Evolutionary conservation across 2,888 invertebrate genomes (phyloP).

Genomic region (Gryllus longicercus): DNA sequence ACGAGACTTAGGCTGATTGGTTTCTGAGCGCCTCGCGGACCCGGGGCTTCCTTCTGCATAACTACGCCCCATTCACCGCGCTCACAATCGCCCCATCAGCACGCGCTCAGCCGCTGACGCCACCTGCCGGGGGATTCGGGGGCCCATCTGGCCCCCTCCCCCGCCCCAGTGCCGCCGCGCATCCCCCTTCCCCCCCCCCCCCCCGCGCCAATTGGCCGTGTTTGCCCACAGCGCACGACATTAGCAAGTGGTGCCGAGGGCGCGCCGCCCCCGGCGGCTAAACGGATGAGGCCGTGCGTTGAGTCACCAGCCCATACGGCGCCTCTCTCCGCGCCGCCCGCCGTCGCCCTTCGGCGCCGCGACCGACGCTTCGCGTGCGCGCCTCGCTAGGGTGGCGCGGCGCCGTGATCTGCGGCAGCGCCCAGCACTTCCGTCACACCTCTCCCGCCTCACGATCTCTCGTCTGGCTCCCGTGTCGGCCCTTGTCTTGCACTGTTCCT

Average conservation of each 20-base stretch:
- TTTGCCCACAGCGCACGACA: background rate
- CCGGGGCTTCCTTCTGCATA: background rate
- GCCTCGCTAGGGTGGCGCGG: too few relatives aligned
- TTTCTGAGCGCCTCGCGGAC: background rate
- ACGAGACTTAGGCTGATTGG: slow-evolving; percentile 17
- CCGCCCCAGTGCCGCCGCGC: background rate
- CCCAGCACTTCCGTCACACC: too few relatives aligned
- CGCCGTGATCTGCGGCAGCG: too few relatives aligned
- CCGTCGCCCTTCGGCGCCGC: too few relatives aligned
- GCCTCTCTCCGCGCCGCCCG: too few relatives aligned
- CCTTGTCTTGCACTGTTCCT: too few relatives aligned
- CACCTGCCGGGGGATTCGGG: background rate
- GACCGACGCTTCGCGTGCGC: too few relatives aligned
- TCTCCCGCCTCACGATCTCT: too few relatives aligned
- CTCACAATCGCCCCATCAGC: slow-evolving; percentile 1
- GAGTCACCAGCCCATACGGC: too few relatives aligned
- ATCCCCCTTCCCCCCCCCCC: background rate
- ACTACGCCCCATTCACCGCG: background rate
- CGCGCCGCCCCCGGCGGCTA: background rate
- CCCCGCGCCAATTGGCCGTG: background rate
- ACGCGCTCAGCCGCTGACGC: background rate
- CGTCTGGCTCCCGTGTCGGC: too few relatives aligned
- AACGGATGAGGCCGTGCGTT: too few relatives aligned
- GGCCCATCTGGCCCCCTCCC: background rate
- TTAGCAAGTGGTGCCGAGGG: background rate